phyloP scores from a whole-genome alignment of 2,797 vertebrate genomes.

The Notolepis coatsorum region DNA sequence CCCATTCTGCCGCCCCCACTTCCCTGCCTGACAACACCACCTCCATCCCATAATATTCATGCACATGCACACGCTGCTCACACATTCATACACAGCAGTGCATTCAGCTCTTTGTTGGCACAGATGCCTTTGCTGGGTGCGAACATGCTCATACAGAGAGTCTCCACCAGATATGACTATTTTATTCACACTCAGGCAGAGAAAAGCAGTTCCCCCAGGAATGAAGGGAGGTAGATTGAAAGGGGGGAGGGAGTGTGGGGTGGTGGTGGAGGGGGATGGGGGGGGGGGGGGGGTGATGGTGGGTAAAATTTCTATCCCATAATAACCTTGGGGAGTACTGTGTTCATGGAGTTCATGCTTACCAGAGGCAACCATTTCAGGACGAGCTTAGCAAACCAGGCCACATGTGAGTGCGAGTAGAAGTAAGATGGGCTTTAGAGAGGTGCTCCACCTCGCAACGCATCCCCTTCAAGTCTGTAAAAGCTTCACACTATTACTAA shows the following conservation, averaged over 20 bases:
- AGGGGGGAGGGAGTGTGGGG: slow-evolving; percentile 33
- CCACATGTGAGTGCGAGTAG: slow-evolving; percentile 44
- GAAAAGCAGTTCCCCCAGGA: background rate
- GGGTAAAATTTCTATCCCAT: slow-evolving; percentile 63
- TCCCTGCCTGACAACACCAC: slow-evolving; percentile 81
- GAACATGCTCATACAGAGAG: slow-evolving; percentile 56
- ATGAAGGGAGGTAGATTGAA: background rate
- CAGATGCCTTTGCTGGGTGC: slow-evolving; percentile 59
- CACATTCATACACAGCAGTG: slow-evolving; percentile 63
- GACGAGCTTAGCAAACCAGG: slow-evolving; percentile 70
- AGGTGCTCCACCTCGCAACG: slow-evolving; percentile 31
- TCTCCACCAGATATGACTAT: slow-evolving; percentile 49
- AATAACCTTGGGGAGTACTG: slow-evolving; percentile 52
- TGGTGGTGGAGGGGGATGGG: slow-evolving; percentile 30
- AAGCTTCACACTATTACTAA: no score
- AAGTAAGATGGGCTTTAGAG: slow-evolving; percentile 32
- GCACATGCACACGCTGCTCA: slow-evolving; percentile 46
- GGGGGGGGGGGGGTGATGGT: slow-evolving; percentile 27
- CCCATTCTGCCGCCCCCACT: slow-evolving; percentile 67
- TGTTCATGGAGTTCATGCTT: slow-evolving; percentile 44
- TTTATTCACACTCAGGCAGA: slow-evolving; percentile 32
- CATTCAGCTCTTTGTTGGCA: slow-evolving; percentile 70
- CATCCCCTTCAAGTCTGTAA: no score
- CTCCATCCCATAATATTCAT: slow-evolving; percentile 81
- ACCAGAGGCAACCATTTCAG: slow-evolving; percentile 53